Base-by-base conservation (phyloP, 2,888 invertebrate species). In the Branchinecta sandiegonensis region DNA sequence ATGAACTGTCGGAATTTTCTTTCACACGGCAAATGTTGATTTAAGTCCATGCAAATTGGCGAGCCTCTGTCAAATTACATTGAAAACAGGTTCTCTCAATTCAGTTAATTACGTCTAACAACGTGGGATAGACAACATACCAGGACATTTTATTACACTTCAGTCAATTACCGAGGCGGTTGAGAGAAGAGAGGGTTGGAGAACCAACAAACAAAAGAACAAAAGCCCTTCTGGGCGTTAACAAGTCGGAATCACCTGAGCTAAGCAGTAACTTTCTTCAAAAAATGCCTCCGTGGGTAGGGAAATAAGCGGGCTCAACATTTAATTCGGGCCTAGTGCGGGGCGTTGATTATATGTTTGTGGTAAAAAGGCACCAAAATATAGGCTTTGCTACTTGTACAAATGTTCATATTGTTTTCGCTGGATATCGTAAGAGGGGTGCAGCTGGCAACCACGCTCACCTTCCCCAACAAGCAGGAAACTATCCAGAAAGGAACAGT, bases 11-110 rank as follows among this genome's bases (percentile, higher is more conserved):
- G 56, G 56, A 56, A 56, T 56, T 56, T 56, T 56, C 56, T 56
- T 56, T 56, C 56, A 56, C 56, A 56, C 10, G 56, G 17, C 56
- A 56, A 56, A 56, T 56, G 56, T 56, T 56, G 56, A 56, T 56
- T 56, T 56, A 56, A 56, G 56, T 56, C 56, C 17, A 56, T 56
- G 56, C 56, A 56, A 56, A 56, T 56, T 56, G n/a, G 56, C 56
- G 56, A 10, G 56, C 56, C 56, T 14, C 56, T 56, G 56, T 56
- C 56, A 56, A 56, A 56, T 56, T 56, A 56, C 56, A 56, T 17
- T 56, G 56, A 56, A 56, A 56, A 56, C 56, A 56, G 56, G 56
- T 56, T 56, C 56, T 56, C 56, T 56, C 56, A 56, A 56, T 56
- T 56, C 56, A 14, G 56, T 56, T 56, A 56, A 56, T 56, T 56